phyloP scores from a whole-genome alignment of 2,113 vertebrate genomes.

The Alligator sinensis region DNA sequence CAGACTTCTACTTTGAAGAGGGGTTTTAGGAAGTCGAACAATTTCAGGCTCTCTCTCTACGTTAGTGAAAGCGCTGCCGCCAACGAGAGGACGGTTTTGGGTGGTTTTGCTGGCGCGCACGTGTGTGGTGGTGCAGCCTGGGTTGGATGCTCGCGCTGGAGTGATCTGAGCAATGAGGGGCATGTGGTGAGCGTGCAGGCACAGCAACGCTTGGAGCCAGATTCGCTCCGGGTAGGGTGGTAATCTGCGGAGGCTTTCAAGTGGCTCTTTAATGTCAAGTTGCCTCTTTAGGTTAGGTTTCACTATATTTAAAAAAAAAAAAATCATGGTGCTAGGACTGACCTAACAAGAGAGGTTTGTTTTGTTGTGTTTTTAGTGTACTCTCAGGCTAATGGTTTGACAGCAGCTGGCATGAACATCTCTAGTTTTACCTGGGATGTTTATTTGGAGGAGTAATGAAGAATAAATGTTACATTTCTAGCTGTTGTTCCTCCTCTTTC shows the following conservation, averaged over 20 bases:
- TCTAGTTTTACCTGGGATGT: conserved; percentile 1
- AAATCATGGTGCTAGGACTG: conserved; percentile 72
- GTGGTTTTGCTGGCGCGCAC: conserved; percentile 55
- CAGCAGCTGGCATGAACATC: conserved; percentile 24
- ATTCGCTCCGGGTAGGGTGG: conserved; percentile 42
- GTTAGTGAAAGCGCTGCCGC: conserved; percentile 65
- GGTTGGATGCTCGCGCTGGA: conserved; percentile 51
- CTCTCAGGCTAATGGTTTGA: conserved; percentile 22
- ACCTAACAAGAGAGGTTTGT: conserved; percentile 60
- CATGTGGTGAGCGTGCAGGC: conserved; percentile 2
- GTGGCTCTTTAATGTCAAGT: conserved; percentile 67
- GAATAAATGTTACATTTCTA: background rate
- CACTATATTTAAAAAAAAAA: conserved; percentile 58
- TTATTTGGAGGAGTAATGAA: background rate
- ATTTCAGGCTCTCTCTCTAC: conserved; percentile 57
- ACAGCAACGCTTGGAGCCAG: background rate
- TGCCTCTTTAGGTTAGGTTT: conserved; percentile 70
- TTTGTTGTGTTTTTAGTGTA: conserved; percentile 53
- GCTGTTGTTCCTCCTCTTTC: background rate
- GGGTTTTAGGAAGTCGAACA: conserved; percentile 47
- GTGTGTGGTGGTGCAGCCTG: conserved; percentile 67
- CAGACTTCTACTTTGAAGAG: conserved; percentile 69
- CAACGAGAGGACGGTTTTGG: conserved; percentile 62
- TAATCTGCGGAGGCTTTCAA: conserved; percentile 67
- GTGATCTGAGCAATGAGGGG: conserved; percentile 49